These are phyloP conservation scores for Xiphydria camelus DNA, from an alignment of 2,888 invertebrate species.

Conservation along the genomic window DNA sequence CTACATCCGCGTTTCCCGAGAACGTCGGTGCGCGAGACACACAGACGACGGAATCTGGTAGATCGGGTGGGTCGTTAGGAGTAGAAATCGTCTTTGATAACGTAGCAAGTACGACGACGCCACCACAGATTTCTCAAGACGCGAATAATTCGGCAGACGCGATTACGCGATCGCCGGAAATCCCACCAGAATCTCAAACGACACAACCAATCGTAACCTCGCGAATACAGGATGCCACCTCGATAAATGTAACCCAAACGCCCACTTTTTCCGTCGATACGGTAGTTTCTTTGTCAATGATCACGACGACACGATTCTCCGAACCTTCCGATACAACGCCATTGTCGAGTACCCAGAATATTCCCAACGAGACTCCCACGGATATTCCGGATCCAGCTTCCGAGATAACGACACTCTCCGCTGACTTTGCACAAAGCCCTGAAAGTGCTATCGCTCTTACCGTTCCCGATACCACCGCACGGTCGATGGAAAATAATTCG, in stretches of 20 bases:
- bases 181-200: not conserved
- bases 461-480: too few relatives aligned
- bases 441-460: too few relatives aligned
- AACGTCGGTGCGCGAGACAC: too few relatives aligned
- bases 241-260: not conserved
- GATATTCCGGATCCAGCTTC: too few relatives aligned
- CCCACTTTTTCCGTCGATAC: slow-evolving; percentile 17
- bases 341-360: too few relatives aligned
- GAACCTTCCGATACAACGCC: slow-evolving; percentile 16
- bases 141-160: not conserved
- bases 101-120: slow-evolving; percentile 9
- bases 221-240: not conserved
- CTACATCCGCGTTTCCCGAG: not conserved
- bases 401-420: too few relatives aligned
- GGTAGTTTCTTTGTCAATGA: slow-evolving; percentile 38
- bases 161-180: too few relatives aligned
- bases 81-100: not conserved
- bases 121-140: not conserved
- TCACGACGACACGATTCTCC: slow-evolving; percentile 37
- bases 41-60: not conserved
- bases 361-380: too few relatives aligned
- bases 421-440: too few relatives aligned
- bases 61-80: not conserved
- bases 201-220: not conserved
- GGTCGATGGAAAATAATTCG: too few relatives aligned